These are phyloP conservation scores for Schizothorax lantsangensis DNA, from an alignment of 2,797 vertebrate species.

Conservation along the genomic window DNA sequence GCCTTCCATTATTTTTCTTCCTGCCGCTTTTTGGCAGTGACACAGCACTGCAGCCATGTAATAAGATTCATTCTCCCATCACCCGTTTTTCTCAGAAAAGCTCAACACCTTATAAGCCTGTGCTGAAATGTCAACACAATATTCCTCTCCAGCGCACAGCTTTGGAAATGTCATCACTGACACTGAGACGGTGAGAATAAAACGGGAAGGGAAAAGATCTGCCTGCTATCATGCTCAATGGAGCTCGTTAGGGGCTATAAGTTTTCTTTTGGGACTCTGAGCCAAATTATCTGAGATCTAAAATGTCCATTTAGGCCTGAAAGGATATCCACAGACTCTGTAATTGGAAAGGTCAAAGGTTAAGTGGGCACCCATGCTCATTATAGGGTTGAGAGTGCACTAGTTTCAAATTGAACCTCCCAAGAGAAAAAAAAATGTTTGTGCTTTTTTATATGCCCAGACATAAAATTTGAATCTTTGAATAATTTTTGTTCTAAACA, in stretches of 20 bases:
- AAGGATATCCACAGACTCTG: not conserved
- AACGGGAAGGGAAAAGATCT: constrained; percentile 72
- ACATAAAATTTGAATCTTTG: not conserved
- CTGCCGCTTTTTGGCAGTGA: constrained; percentile 28
- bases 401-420: not conserved
- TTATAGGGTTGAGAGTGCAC: constrained; percentile 1
- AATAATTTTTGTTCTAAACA: not conserved
- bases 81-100: constrained; percentile 37
- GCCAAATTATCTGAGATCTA: constrained; percentile 10
- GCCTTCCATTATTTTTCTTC: constrained; percentile 30
- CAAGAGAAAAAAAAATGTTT: not conserved
- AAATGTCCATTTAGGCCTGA: not conserved
- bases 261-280: constrained; percentile 17
- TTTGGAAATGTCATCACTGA: constrained; percentile 72
- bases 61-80: constrained; percentile 45
- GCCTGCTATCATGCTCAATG: constrained; percentile 2
- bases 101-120: constrained; percentile 48
- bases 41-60: constrained; percentile 30
- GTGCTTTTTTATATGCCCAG: not conserved
- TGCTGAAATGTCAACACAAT: constrained; percentile 70
- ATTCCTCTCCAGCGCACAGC: constrained; percentile 67
- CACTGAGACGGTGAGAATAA: constrained; percentile 62
- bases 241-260: constrained; percentile 26
- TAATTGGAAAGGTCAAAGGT: constrained; percentile 25
- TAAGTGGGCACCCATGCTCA: constrained; percentile 16